These are phyloP conservation scores for Lucilia sericata DNA, from an alignment of 1,140 invertebrate species.

Conservation along the genomic window DNA sequence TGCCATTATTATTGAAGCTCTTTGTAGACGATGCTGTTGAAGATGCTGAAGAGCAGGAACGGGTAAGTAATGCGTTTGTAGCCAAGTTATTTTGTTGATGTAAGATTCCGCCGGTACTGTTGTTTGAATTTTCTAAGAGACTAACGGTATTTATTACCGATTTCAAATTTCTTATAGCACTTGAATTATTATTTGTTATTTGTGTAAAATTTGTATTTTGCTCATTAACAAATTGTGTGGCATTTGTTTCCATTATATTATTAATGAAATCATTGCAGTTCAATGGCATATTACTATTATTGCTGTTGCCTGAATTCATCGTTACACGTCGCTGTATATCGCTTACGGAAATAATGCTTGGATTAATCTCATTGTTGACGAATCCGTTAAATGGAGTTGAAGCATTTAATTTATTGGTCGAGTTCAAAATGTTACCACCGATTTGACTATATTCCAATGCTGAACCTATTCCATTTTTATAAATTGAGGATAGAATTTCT, in stretches of 20 bases:
- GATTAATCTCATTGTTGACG: constrained; percentile 4
- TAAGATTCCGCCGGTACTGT: neutral
- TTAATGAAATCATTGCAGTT: constrained; percentile 24
- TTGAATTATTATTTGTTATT: neutral
- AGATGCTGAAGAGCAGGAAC: constrained; percentile 76
- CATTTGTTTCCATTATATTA: constrained; percentile 18
- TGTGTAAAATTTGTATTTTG: constrained; percentile 22
- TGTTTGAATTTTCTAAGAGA: neutral
- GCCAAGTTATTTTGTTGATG: neutral
- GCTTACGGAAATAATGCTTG: neutral
- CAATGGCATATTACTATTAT: neutral
- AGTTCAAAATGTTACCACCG: neutral
- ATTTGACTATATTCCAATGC: constrained; percentile 31
- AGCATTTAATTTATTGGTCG: neutral
- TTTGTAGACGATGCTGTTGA: constrained; percentile 75
- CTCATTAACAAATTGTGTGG: neutral
- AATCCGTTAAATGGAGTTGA: neutral
- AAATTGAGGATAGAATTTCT: constrained; percentile 75
- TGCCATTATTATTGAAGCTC: constrained; percentile 69
- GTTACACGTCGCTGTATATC: constrained; percentile 9
- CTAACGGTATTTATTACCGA: neutral
- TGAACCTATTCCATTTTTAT: constrained; percentile 73
- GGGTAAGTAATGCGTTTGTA: constrained; percentile 54
- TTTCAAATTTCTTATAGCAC: neutral
- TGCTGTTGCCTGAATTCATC: neutral